Conservation (phyloP, 2,888 invertebrate species). For the Marasmarcha lunaedactyla region DNA sequence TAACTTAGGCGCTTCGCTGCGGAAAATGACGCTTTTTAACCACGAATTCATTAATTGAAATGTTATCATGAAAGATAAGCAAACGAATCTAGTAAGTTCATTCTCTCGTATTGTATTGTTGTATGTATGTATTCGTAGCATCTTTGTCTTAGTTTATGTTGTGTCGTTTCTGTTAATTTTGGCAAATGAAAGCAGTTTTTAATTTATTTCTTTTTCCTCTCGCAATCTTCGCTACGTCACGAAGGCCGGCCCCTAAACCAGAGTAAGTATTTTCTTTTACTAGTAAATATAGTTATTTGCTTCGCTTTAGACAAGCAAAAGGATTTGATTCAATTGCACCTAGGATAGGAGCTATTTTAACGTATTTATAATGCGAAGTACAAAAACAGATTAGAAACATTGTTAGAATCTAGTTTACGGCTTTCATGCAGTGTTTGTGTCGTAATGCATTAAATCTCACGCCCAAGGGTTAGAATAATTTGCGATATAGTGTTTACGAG, state of each 20-base stretch:
- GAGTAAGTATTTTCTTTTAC: constrained; percentile 66
- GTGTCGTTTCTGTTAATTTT: too few relatives aligned
- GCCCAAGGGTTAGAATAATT: constrained; percentile 39
- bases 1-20: constrained; percentile 29
- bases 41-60: constrained; percentile 29
- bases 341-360: too few relatives aligned
- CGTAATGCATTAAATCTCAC: constrained; percentile 50
- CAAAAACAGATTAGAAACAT: too few relatives aligned
- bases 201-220: constrained; percentile 37
- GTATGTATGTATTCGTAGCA: too few relatives aligned
- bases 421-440: constrained; percentile 40
- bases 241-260: constrained; percentile 76
- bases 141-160: too few relatives aligned
- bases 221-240: constrained; percentile 48
- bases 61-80: too few relatives aligned
- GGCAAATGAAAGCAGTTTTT: too few relatives aligned
- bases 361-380: too few relatives aligned
- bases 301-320: neutral
- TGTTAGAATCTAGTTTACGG: constrained; percentile 13
- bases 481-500: constrained; percentile 33
- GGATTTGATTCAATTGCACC: too few relatives aligned
- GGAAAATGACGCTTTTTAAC: constrained; percentile 30
- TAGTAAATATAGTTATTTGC: neutral
- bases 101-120: constrained; percentile 16
- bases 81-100: constrained; percentile 1